These are phyloP conservation scores for Sphaerophoria rueppellii DNA, from an alignment of 2,888 invertebrate genomes.

Conservation along the genomic window DNA sequence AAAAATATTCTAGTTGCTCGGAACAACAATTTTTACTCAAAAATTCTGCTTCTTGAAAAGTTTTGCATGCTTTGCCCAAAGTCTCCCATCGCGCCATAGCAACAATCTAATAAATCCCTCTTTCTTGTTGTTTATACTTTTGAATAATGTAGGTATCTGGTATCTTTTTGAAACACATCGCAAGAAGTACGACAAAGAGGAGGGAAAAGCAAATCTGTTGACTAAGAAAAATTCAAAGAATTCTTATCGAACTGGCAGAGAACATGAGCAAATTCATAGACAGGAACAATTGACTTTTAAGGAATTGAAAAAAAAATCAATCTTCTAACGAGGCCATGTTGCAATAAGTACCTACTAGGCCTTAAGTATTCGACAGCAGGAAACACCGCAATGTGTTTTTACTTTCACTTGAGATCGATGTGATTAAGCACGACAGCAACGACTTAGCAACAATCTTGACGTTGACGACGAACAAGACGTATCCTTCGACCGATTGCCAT, in stretches of 20 bases:
- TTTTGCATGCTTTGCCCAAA: background rate
- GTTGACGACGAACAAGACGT: background rate
- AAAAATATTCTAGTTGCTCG: background rate
- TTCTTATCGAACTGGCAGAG: constrained; percentile 7
- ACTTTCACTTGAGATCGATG: constrained; percentile 1
- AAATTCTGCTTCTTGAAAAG: background rate
- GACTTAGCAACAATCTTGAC: constrained; percentile 14
- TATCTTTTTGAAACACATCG: background rate
- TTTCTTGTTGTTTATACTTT: background rate
- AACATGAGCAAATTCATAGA: background rate
- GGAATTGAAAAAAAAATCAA: background rate
- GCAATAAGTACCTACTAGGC: background rate
- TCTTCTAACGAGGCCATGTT: constrained; percentile 13
- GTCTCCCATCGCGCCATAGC: background rate
- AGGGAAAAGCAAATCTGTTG: background rate
- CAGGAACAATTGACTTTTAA: constrained; percentile 21
- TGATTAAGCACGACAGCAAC: constrained; percentile 20
- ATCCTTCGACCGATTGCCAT: constrained; percentile 17
- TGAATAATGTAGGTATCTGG: background rate
- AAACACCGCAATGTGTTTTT: constrained; percentile 13
- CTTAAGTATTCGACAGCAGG: constrained; percentile 1
- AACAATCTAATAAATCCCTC: constrained; percentile 6
- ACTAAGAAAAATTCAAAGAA: constrained; percentile 6
- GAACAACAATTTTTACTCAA: background rate
- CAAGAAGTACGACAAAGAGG: no score